Conservation (phyloP, 2,797 vertebrate genomes). For the Enteromius paludinosus region DNA sequence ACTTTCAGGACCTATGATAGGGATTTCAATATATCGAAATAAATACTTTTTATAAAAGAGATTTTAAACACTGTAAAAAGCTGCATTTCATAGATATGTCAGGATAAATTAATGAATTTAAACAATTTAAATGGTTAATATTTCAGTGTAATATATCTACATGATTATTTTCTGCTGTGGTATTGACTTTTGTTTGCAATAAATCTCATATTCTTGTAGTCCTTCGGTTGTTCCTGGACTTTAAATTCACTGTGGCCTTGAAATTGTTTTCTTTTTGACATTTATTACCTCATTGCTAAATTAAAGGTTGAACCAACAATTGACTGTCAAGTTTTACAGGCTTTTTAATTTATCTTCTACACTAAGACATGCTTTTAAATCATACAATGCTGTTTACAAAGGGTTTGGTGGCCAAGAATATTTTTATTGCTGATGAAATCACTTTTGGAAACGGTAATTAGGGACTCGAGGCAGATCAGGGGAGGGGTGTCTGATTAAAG, state of each 20-base stretch:
- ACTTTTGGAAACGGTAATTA: background rate
- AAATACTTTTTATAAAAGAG: background rate
- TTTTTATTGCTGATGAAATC: slow-evolving; percentile 3
- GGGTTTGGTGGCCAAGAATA: slow-evolving; percentile 1
- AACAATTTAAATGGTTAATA: background rate
- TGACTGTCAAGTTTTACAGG: slow-evolving; percentile 34
- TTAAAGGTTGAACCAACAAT: slow-evolving; percentile 5
- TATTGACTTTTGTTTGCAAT: slow-evolving; percentile 3
- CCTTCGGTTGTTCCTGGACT: background rate
- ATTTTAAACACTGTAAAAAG: background rate
- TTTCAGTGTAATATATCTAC: background rate
- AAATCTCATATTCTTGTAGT: background rate
- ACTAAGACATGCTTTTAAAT: slow-evolving; percentile 18
- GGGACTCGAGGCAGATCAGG: background rate
- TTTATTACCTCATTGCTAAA: slow-evolving; percentile 1
- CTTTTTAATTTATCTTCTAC: slow-evolving; percentile 27
- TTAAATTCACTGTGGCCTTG: background rate
- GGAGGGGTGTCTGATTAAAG: background rate
- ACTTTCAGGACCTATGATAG: background rate
- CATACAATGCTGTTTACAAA: slow-evolving; percentile 12
- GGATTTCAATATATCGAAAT: background rate
- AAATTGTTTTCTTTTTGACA: slow-evolving; percentile 3
- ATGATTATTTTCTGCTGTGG: background rate
- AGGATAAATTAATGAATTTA: background rate
- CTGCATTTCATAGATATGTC: background rate